Percentiles rank a stretch among this genome's conserved stretches.
These are phyloP conservation scores for Ophthalmolycus amberensis DNA, from an alignment of 2,113 vertebrate species.

Conservation along the genomic window DNA sequence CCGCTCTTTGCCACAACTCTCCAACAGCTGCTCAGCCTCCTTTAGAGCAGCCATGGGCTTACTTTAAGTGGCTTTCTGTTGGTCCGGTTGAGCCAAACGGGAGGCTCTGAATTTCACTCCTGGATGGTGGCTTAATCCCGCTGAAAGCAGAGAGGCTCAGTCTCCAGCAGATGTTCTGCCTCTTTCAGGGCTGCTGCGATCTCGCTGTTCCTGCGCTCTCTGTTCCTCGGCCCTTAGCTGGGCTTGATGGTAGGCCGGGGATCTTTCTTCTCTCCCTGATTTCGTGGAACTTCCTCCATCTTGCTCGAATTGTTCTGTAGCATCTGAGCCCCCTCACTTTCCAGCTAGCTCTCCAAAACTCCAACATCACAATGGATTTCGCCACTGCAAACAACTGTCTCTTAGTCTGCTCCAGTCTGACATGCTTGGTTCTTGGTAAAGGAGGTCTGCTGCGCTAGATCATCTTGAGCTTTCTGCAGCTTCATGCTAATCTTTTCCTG, in stretches of 20 bases:
- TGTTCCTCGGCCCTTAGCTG: background rate
- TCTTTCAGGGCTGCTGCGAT: background rate
- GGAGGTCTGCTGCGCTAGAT: background rate
- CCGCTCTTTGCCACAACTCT: background rate
- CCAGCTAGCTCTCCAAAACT: background rate
- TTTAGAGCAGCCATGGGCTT: background rate
- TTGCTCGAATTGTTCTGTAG: background rate
- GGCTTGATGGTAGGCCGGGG: background rate
- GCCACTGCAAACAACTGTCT: background rate
- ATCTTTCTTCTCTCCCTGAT: background rate
- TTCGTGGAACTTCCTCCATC: background rate
- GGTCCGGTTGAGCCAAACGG: too few species aligned
- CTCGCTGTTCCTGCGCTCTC: too few species aligned
- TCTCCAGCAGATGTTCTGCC: conserved; percentile 1
- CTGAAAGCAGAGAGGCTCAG: background rate
- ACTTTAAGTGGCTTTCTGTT: background rate
- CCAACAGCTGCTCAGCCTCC: background rate
- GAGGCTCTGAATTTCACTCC: background rate
- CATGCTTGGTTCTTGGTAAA: background rate
- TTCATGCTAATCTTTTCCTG: background rate
- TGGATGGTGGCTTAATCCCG: background rate
- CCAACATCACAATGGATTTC: background rate
- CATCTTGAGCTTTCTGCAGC: background rate
- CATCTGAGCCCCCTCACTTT: background rate
- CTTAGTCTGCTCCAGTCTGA: background rate